phyloP scores from a whole-genome alignment of 2,888 invertebrate genomes.

The Coecobrya sp. region DNA sequence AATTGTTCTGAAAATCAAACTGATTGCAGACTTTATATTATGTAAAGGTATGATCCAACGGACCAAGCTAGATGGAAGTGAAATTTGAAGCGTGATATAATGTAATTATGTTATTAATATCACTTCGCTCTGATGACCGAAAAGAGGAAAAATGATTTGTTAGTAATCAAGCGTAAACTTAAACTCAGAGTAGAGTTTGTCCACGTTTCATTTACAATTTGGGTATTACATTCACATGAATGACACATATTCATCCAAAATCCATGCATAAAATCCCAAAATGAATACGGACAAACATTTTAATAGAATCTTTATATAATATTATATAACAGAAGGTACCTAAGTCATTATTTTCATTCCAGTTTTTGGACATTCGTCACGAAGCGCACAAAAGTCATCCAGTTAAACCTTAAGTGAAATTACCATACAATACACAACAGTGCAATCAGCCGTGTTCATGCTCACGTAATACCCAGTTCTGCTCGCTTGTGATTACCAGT shows the following conservation, averaged over 20 bases:
- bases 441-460: constrained; percentile 28
- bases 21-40: too few relatives aligned
- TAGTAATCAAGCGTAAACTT: background rate
- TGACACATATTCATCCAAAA: background rate
- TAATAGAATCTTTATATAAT: too few relatives aligned
- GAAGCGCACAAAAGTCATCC: background rate
- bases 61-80: too few relatives aligned
- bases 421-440: background rate
- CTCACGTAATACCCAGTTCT: background rate
- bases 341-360: background rate
- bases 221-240: too few relatives aligned
- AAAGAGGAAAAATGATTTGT: background rate
- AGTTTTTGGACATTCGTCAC: background rate
- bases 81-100: background rate
- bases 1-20: too few relatives aligned
- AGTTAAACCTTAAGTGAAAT: background rate
- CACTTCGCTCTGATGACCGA: background rate
- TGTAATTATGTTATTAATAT: background rate
- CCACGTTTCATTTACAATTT: background rate
- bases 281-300: too few relatives aligned
- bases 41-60: too few relatives aligned
- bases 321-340: too few relatives aligned
- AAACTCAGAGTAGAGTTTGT: too few relatives aligned
- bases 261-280: background rate
- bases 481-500: constrained; percentile 13